Base-by-base conservation (phyloP, 2,888 invertebrate species). In the Drosophila stalkeri region DNA sequence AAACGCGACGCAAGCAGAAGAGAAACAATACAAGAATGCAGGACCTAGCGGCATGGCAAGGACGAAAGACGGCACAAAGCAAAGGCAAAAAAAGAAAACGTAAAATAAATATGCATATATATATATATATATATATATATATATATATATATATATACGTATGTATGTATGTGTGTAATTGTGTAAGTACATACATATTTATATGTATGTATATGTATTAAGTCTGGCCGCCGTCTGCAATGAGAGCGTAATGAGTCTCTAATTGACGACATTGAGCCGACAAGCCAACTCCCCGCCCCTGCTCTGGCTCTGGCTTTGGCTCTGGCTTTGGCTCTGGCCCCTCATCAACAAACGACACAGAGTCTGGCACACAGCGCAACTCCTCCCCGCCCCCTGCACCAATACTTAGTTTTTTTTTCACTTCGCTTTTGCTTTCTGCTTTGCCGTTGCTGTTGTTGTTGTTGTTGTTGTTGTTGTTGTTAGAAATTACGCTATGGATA, bases 191-290 rank as follows among this genome's bases (percentile, higher is more conserved):
- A n/a, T 47, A 47, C 16, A 31, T 47, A 47, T 1, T 3, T n/a
- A 27, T 5, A 16, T 16, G n/a, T n/a, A 27, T 49, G 11, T n/a
- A 1, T 31, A 18, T 75, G 60, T 67, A 64, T 82, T 78, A 86
- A 87, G 91, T 91, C 91, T 92, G 91, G 75, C 78, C 84, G 85
- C 77, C 85, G 92, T 92, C 91, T 91, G 90, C 90, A 91, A 82
- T 89, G 85, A 80, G 81, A 87, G 89, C 89, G 90, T 91, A 91
- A 92, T 92, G 91, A 91, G 90, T 90, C 89, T 92, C 91, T 92
- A 92, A 92, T 92, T 91, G 91, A 84, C 85, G 90, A 78, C 89
- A 88, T 80, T 89, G 83, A 84, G 90, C 75, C 72, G 70, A 60
- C 72, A 54, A 23, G 44, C 44, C 39, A 37, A 2, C 65, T 51